Evolutionary conservation across 2,113 vertebrate genomes (phyloP).

Genomic region (Crypturellus undulatus): DNA sequence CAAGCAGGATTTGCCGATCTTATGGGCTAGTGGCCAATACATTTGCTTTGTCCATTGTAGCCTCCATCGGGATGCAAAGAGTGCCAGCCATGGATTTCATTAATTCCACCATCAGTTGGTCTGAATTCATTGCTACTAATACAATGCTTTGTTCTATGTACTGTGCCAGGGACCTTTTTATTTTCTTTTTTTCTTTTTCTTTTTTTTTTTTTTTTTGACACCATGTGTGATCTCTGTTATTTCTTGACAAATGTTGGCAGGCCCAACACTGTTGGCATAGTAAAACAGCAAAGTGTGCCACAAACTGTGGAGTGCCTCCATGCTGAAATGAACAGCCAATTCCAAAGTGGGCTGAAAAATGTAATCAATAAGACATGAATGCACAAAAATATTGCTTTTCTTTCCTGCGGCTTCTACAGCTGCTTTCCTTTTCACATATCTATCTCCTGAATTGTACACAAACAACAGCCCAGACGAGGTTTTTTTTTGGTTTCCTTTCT

Average conservation of each 20-base stretch:
- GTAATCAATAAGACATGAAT: neutral
- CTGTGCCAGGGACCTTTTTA: slow-evolving; percentile 59
- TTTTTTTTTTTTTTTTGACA: slow-evolving; percentile 70
- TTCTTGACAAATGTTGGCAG: slow-evolving; percentile 78
- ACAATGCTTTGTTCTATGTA: slow-evolving; percentile 75
- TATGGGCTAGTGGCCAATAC: slow-evolving; percentile 51
- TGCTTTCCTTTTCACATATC: neutral
- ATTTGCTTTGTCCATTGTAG: slow-evolving; percentile 49
- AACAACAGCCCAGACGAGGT: neutral
- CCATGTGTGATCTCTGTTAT: slow-evolving; percentile 72
- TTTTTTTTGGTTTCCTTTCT: neutral
- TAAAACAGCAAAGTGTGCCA: slow-evolving; percentile 69
- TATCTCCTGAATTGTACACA: neutral
- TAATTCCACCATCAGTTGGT: slow-evolving; percentile 77
- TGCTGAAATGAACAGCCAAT: slow-evolving; percentile 72
- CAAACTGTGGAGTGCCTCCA: slow-evolving; percentile 68
- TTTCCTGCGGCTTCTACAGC: neutral
- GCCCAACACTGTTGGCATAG: slow-evolving; percentile 33
- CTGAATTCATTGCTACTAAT: slow-evolving; percentile 74
- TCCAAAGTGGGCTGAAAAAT: slow-evolving; percentile 24
- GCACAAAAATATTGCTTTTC: neutral
- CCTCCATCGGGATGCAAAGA: slow-evolving; percentile 1
- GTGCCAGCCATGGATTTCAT: slow-evolving; percentile 72
- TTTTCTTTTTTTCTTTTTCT: slow-evolving; percentile 40
- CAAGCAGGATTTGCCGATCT: slow-evolving; percentile 23